Evolutionary conservation across 2,113 vertebrate genomes (phyloP), one percentile per base, ranked within the genome.

Genomic region (Grammomys dolichurus): DNA sequence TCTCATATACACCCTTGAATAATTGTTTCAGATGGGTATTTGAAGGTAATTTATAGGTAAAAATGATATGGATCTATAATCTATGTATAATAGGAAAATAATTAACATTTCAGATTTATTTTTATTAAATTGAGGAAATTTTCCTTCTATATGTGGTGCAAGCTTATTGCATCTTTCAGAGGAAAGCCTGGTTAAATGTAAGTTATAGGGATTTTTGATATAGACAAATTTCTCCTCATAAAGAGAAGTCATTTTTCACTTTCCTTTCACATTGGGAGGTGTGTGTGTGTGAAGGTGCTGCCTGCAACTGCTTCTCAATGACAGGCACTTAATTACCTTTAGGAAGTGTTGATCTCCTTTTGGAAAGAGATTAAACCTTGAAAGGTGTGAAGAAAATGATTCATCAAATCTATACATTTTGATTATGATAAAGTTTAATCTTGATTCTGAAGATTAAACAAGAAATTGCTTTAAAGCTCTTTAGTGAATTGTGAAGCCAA

Each of bases 391-490:
- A 96, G 95, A 91, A 97, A 97, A 96, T 85, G 95, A 97, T 96
- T 97, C 94, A 96, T 95, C 85, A 95, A 91, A 77, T 95, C 87
- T 95, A 10, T 96, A 82, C 87, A 92, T 97, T 96, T 92, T 97
- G 96, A 97, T 97, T 96, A 96, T 96, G 87, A 72, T 90, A 93
- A 97, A 97, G 94, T 97, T 96, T 95, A 96, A 93, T 97, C 91
- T 94, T 85, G 89, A 94, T 80, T 91, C n/a, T 97, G 94, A 97
- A 97, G 95, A 97, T 95, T 96, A 96, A 97, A 97, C 97, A 97
- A 98, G 95, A 97, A 97, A 97, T 97, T 95, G 78, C 95, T 97
- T 96, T 95, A 97, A 97, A 97, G 95, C 96, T 91, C 94, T 91
- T 96, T 91, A 80, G 75, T 96, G 97, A 70, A 94, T 95, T 96